A percentile compares a stretch with the other conserved stretches of the same genome.
Conservation (phyloP, 2,113 vertebrate species). For the Cacatua alba region DNA sequence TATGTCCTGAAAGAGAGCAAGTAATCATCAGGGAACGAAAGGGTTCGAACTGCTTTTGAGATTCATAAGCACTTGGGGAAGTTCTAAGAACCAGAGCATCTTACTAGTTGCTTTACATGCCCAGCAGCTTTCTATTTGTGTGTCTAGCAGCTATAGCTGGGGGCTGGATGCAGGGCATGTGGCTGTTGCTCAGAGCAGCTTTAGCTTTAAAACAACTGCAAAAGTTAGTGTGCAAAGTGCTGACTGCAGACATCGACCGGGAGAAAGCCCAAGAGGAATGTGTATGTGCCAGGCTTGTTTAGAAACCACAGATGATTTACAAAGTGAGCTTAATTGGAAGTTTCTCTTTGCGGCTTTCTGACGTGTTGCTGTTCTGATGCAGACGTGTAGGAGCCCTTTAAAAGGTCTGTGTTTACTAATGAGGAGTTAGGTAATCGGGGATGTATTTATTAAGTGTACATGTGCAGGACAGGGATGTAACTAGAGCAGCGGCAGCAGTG, state of each 20-base stretch:
- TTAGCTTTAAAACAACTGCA: background rate
- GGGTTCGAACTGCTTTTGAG: background rate
- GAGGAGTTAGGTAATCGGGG: background rate
- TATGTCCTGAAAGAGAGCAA: background rate
- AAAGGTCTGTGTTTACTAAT: conserved; percentile 28
- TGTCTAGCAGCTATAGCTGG: background rate
- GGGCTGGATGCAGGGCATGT: background rate
- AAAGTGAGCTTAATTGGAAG: conserved; percentile 45
- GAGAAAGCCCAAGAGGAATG: background rate
- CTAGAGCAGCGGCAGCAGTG: background rate
- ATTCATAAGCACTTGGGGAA: background rate
- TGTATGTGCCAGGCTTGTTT: background rate
- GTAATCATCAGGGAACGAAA: background rate
- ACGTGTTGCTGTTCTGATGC: background rate
- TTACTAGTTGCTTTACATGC: background rate
- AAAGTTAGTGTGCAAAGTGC: background rate
- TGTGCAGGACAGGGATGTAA: background rate
- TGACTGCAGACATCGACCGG: background rate
- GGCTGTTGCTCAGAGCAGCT: background rate
- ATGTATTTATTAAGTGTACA: background rate
- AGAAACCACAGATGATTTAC: conserved; percentile 37
- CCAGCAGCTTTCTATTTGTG: background rate
- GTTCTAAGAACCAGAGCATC: background rate
- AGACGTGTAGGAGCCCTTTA: background rate
- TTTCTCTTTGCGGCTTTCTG: conserved; percentile 28